Evolutionary conservation across 2,113 vertebrate genomes (phyloP).

Genomic region (Psephotus haematonotus): DNA sequence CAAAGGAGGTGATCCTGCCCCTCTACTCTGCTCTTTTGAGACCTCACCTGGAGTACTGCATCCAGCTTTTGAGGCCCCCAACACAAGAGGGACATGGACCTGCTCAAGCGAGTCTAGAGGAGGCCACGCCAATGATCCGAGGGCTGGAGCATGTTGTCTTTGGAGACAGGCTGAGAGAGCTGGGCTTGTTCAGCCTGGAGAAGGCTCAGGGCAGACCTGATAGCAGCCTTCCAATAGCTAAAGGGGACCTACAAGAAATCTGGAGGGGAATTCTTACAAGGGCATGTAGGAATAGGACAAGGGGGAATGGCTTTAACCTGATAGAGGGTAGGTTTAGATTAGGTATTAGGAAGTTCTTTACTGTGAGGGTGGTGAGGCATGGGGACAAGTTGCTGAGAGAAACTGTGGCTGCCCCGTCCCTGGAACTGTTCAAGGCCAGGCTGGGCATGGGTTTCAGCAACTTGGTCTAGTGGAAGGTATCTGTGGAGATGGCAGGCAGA

Average conservation of each 20-base stretch:
- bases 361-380: not conserved
- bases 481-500: not conserved
- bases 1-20: not conserved
- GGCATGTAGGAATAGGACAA: not conserved
- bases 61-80: not conserved
- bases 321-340: not conserved
- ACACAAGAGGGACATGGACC: not conserved
- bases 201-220: not conserved
- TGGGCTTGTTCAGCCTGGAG: not conserved
- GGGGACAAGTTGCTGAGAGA: not conserved
- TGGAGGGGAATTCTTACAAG: constrained; percentile 59
- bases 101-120: not conserved
- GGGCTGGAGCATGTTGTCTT: not conserved
- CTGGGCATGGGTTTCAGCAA: not conserved
- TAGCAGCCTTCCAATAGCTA: not conserved
- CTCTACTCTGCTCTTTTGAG: not conserved
- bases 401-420: not conserved
- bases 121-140: not conserved
- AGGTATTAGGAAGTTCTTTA: not conserved
- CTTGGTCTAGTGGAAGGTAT: not conserved
- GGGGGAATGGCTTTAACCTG: not conserved
- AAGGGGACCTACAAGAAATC: not conserved
- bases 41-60: not conserved
- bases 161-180: not conserved
- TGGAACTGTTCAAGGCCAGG: not conserved